A percentile compares a stretch with the other conserved stretches of the same genome.
These are phyloP conservation scores for Pseudomyrmex pallidus DNA, from an alignment of 1,140 invertebrate genomes.

Conservation along the genomic window DNA sequence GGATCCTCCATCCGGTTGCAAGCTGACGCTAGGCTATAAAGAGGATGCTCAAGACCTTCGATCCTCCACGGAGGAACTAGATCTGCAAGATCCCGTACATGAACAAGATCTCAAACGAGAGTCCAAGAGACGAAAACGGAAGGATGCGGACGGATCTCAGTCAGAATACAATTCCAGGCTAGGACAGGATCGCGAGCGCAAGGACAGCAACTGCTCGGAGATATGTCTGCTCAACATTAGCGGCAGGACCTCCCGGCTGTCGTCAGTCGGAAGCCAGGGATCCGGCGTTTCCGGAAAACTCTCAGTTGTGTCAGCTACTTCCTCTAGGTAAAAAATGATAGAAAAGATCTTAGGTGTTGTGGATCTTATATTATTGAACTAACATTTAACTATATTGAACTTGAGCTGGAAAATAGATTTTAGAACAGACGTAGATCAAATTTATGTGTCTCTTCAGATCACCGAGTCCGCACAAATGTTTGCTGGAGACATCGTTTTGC, in stretches of 20 bases:
- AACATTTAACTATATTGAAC: too few relatives aligned
- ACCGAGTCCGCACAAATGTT: conserved; percentile 94
- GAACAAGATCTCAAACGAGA: conserved; percentile 84
- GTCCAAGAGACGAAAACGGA: conserved; percentile 82
- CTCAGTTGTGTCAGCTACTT: conserved; percentile 81
- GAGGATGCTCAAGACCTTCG: conserved; percentile 92
- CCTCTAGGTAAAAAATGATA: conserved; percentile 78
- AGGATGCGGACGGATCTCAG: conserved; percentile 85
- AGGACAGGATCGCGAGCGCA: conserved; percentile 88
- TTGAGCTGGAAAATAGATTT: neutral
- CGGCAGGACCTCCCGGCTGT: conserved; percentile 92
- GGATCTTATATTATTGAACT: too few relatives aligned
- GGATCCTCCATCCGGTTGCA: conserved; percentile 80
- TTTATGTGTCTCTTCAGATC: conserved; percentile 86
- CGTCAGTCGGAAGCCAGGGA: conserved; percentile 88
- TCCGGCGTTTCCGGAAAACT: conserved; percentile 89
- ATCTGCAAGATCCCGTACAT: conserved; percentile 90
- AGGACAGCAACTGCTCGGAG: conserved; percentile 92
- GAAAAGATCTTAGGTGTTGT: neutral
- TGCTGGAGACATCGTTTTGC: conserved; percentile 95
- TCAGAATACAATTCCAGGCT: conserved; percentile 79
- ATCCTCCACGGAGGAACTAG: conserved; percentile 94
- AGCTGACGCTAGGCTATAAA: conserved; percentile 87
- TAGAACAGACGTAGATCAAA: too few relatives aligned
- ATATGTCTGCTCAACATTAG: conserved; percentile 92